Conservation (phyloP, 2,797 vertebrate genomes). For the Morus bassanus region DNA sequence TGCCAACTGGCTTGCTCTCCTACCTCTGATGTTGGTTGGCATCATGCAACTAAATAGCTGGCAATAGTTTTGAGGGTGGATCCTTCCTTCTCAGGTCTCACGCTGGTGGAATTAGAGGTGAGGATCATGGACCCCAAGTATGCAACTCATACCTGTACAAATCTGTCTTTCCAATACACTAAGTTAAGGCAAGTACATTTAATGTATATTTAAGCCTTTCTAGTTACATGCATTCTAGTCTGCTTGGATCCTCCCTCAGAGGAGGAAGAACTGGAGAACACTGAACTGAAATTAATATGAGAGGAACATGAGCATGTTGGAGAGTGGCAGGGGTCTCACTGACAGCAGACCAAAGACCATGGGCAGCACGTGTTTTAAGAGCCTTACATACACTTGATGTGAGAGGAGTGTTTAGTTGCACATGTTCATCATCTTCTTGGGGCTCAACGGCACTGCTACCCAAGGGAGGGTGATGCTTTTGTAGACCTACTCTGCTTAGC, state of each 20-base stretch:
- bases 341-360: accelerated
- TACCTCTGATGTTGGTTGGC: not conserved
- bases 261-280: not conserved
- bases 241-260: not conserved
- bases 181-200: not conserved
- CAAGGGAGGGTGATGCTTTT: not conserved
- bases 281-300: not conserved
- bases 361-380: not conserved
- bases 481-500: not conserved
- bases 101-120: not conserved
- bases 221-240: not conserved
- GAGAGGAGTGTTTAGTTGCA: not conserved
- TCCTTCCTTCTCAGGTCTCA: not conserved
- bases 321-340: not conserved
- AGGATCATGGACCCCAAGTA: not conserved
- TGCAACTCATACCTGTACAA: not conserved
- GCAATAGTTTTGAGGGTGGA: not conserved
- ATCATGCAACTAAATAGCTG: not conserved
- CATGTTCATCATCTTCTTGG: not conserved
- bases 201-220: not conserved
- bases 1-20: not conserved
- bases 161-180: not conserved
- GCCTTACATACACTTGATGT: not conserved
- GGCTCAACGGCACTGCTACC: not conserved
- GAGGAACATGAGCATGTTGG: not conserved